These are phyloP conservation scores for Myotis yumanensis DNA, from an alignment of 2,113 vertebrate species.

Conservation along the genomic window DNA sequence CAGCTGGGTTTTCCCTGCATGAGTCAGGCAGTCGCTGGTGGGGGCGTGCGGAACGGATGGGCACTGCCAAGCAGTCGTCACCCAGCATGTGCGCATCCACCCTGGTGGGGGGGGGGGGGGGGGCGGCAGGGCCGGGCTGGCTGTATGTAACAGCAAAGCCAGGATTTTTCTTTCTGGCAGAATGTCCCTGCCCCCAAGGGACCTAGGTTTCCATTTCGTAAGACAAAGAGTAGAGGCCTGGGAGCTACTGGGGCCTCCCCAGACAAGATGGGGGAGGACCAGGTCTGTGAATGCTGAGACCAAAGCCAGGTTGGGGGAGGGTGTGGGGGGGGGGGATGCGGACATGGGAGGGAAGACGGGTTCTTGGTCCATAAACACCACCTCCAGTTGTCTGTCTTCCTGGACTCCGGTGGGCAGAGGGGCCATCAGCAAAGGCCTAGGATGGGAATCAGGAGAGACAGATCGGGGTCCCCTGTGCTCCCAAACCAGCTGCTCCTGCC, in stretches of 20 bases:
- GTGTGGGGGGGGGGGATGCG: fast-evolving
- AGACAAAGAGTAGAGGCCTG: background rate
- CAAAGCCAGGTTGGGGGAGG: background rate
- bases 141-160: background rate
- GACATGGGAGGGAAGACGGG: too few species aligned
- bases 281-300: background rate
- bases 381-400: background rate
- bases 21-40: background rate
- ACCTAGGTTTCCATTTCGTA: background rate
- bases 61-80: background rate
- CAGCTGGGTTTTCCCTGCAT: background rate
- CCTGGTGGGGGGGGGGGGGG: background rate
- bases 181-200: background rate
- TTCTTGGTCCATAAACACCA: background rate
- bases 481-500: background rate
- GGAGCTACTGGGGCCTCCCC: background rate
- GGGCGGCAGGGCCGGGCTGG: background rate
- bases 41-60: background rate
- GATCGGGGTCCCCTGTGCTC: background rate
- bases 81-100: background rate
- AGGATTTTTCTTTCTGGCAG: background rate
- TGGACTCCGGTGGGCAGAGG: background rate
- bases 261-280: background rate
- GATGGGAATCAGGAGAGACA: background rate
- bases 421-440: background rate